Evolutionary conservation across 2,113 vertebrate genomes (phyloP).

Genomic region (Tragelaphus buxtoni): DNA sequence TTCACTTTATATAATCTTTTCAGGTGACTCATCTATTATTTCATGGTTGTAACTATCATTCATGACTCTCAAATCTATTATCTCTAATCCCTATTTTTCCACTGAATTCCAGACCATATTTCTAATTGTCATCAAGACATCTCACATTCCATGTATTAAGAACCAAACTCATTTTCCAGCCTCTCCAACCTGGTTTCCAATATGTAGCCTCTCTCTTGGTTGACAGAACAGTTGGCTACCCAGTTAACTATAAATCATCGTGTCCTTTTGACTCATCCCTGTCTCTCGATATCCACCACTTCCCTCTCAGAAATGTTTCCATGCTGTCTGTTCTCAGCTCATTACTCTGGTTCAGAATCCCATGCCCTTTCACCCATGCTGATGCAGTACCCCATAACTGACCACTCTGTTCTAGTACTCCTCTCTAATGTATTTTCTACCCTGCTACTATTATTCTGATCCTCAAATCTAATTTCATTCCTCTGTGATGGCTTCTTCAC

Average conservation of each 20-base stretch:
- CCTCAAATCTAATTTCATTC: not conserved
- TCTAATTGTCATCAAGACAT: not conserved
- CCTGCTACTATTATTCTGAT: not conserved
- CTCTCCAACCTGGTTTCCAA: not conserved
- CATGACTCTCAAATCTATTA: not conserved
- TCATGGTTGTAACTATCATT: not conserved
- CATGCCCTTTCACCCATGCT: not conserved
- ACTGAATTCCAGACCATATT: not conserved
- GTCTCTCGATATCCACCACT: not conserved
- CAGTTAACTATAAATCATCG: not conserved
- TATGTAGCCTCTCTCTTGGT: not conserved
- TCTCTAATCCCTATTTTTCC: not conserved
- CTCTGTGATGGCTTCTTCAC: not conserved
- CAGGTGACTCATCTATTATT: not conserved
- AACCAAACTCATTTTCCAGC: not conserved
- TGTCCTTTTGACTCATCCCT: not conserved
- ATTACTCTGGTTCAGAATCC: not conserved
- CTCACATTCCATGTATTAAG: not conserved
- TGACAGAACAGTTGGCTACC: not conserved
- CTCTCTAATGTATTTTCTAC: fast-evolving
- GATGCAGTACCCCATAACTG: fast-evolving
- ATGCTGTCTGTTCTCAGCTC: not conserved
- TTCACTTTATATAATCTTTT: not conserved
- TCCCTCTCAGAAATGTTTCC: not conserved
- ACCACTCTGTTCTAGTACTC: too few species aligned